phyloP scores from a whole-genome alignment of 2,888 invertebrate genomes.

The Laothoe populi region DNA sequence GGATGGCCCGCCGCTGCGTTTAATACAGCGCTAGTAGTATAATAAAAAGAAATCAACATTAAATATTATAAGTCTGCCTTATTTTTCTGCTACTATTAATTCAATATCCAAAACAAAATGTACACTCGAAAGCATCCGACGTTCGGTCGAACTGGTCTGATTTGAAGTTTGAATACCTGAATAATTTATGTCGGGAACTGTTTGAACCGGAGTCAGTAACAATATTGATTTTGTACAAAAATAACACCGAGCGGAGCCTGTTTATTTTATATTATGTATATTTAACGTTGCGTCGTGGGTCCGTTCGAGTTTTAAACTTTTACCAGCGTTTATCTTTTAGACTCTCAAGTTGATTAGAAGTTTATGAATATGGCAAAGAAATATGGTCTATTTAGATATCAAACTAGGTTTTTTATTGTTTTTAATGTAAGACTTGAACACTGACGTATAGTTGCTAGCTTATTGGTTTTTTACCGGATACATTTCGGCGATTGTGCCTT shows the following conservation, averaged over 20 bases:
- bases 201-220: constrained; percentile 26
- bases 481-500: too few species aligned
- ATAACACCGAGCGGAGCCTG: constrained; percentile 26
- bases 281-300: not conserved
- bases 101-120: not conserved
- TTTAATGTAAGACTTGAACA: too few species aligned
- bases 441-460: too few species aligned
- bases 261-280: constrained; percentile 16
- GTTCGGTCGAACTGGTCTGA: constrained; percentile 35
- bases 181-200: constrained; percentile 47
- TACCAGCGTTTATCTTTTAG: not conserved
- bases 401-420: not conserved
- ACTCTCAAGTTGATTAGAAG: not conserved
- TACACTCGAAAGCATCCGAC: constrained; percentile 20
- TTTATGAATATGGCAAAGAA: not conserved
- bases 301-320: not conserved
- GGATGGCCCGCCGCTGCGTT: too few species aligned
- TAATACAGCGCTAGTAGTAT: too few species aligned
- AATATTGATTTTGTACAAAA: constrained; percentile 36
- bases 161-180: constrained; percentile 44
- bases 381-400: not conserved
- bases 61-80: too few species aligned
- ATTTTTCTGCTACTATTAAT: too few species aligned
- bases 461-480: too few species aligned
- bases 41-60: too few species aligned